These are phyloP conservation scores for Scaptodrosophila lebanonensis DNA, from an alignment of 1,140 invertebrate species.

Conservation along the genomic window DNA sequence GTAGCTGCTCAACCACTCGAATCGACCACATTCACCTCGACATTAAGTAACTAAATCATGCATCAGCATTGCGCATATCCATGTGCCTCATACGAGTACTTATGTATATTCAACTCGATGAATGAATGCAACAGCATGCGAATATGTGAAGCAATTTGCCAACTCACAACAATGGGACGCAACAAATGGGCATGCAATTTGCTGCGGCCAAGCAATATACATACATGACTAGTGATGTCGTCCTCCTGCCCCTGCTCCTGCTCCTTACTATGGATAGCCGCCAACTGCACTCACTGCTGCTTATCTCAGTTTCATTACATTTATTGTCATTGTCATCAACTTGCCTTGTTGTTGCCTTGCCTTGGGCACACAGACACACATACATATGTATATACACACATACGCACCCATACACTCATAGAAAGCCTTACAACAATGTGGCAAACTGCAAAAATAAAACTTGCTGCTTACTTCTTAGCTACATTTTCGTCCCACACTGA, in stretches of 20 bases:
- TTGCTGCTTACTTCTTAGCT: slow-evolving; percentile 29
- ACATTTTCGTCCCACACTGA: slow-evolving; percentile 15
- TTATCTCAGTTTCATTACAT: slow-evolving; percentile 68
- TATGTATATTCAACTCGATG: too few species aligned
- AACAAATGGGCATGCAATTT: slow-evolving; percentile 61
- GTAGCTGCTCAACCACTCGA: too few species aligned
- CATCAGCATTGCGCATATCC: too few species aligned
- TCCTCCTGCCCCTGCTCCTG: neutral
- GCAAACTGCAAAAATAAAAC: too few species aligned
- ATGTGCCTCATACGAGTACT: too few species aligned
- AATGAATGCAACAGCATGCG: too few species aligned
- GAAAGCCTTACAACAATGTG: too few species aligned
- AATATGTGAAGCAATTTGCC: slow-evolving; percentile 41
- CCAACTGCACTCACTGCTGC: slow-evolving; percentile 19
- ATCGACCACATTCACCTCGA: too few species aligned
- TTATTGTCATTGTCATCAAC: slow-evolving; percentile 69
- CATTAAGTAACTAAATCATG: too few species aligned
- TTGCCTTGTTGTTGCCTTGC: slow-evolving; percentile 50
- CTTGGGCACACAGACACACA: slow-evolving; percentile 45
- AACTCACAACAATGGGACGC: slow-evolving; percentile 48
- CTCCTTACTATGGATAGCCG: neutral
- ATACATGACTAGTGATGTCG: neutral
- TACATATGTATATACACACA: slow-evolving; percentile 33
- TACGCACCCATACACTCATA: too few species aligned
- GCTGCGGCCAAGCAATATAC: slow-evolving; percentile 21